Base-by-base conservation (phyloP, 2,888 invertebrate genomes). In the Cheilosia vulpina region DNA sequence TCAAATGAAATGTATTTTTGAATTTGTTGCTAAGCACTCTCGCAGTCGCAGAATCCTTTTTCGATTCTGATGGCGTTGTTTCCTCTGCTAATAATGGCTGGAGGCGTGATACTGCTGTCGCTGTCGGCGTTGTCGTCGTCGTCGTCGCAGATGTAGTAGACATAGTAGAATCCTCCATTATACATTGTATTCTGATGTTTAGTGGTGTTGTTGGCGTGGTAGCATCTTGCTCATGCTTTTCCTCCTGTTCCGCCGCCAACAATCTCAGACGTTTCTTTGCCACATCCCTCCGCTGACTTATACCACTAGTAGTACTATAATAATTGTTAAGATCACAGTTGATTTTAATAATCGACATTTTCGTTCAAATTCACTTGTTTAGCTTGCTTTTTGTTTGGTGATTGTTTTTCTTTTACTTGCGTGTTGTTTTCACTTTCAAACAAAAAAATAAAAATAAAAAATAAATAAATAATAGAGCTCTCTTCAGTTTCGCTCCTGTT, bases 271-370 rank as follows among this genome's bases (percentile, higher is more conserved):
- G 87, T 69, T 88, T 88, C 19, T 77, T 87, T 60, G 87, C 84
- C 6, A 88, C 87, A 82, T 88, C 87, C 24, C 84, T 81, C 11
- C 88, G 77, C 55, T 87, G 87, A 87, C 85, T 88, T 87, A 87
- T 82, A 87, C 84, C 83, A 85, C 87, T 88, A 87, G 82, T 77
- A 68, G 77, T 73, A 82, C 82, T 87, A 82, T 78, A 73, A 76
- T 87, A 82, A 82, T 87, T 87, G 82, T 87, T 87, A 57, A 73
- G 87, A 87, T 87, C 87, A 87, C 87, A 87, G 87, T 81, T 87
- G 75, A 87, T 77, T 79, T 85, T 81, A 79, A 82, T 87, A 87
- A 87, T 87, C 85, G 87, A 87, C 87, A 87, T 87, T 76, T 77
- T 85, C 81, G 69, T 81, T 85, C 58, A 62, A 73, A 57, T 81